phyloP scores from a whole-genome alignment of 1,140 invertebrate species.

The Halesus radiatus region DNA sequence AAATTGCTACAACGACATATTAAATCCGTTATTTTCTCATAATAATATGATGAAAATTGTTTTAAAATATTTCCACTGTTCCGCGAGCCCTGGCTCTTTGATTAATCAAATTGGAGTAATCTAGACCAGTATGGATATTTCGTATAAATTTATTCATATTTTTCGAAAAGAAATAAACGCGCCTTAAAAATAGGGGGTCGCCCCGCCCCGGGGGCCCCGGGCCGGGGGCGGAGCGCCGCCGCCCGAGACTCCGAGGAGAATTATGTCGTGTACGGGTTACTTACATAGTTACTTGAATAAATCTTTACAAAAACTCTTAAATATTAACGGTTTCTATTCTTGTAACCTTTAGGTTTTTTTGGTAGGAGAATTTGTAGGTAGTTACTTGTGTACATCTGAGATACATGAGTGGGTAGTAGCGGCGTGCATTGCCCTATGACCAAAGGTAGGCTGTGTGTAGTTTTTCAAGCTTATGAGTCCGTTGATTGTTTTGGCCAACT shows the following conservation, averaged over 20 bases:
- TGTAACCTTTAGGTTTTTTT: too few relatives aligned
- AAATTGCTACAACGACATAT: too few relatives aligned
- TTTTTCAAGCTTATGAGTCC: too few relatives aligned
- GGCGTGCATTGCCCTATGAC: too few relatives aligned
- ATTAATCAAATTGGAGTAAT: slow-evolving; percentile 16
- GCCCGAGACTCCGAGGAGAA: neutral
- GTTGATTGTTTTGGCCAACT: too few relatives aligned
- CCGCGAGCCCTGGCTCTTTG: slow-evolving; percentile 1
- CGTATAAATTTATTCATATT: slow-evolving; percentile 44
- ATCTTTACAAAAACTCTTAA: neutral
- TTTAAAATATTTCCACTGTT: too few relatives aligned
- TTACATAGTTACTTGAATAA: neutral
- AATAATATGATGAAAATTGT: too few relatives aligned
- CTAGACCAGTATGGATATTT: slow-evolving; percentile 36
- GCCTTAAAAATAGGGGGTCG: slow-evolving; percentile 44
- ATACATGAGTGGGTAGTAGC: too few relatives aligned
- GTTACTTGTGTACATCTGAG: too few relatives aligned
- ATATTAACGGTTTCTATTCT: neutral
- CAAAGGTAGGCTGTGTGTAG: too few relatives aligned
- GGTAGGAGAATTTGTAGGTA: too few relatives aligned
- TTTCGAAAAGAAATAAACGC: slow-evolving; percentile 47
- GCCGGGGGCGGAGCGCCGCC: slow-evolving; percentile 27
- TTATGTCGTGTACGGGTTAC: slow-evolving; percentile 14
- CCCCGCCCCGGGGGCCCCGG: slow-evolving; percentile 27
- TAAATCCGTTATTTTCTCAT: too few relatives aligned